These are phyloP conservation scores for Siderastrea siderea DNA, from an alignment of 92 coral and sea anemone species.

Conservation along the genomic window DNA sequence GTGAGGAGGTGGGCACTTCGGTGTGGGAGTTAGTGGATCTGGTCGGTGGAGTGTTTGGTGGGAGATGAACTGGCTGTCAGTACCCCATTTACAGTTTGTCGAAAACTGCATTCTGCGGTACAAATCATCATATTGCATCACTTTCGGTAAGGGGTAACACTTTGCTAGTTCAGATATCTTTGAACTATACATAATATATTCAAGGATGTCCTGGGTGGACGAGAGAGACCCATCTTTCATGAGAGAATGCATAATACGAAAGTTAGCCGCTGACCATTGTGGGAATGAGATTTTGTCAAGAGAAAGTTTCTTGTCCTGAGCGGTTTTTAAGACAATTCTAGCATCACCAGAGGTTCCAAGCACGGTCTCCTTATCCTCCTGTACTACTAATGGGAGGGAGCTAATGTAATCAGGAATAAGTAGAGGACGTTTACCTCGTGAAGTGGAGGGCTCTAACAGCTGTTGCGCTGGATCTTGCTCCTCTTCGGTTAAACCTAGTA, in stretches of 20 bases:
- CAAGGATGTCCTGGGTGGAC: not conserved
- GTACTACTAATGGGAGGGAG: not conserved
- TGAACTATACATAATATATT: slow-evolving; percentile 1
- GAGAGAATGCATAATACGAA: slow-evolving; percentile 14
- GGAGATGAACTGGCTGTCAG: slow-evolving; percentile 27
- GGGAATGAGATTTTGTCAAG: slow-evolving; percentile 41
- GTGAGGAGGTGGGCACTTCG: no score
- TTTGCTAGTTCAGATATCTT: slow-evolving; percentile 20
- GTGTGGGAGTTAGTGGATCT: not conserved
- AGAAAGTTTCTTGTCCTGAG: slow-evolving; percentile 14
- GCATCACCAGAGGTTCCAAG: slow-evolving; percentile 26
- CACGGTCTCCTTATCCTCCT: slow-evolving; percentile 27
- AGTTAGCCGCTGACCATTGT: slow-evolving; percentile 26
- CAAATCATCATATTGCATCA: slow-evolving; percentile 5
- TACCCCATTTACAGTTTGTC: slow-evolving; percentile 12
- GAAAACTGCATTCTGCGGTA: slow-evolving; percentile 11
- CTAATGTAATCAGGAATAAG: slow-evolving; percentile 16
- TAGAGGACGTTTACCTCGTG: not conserved
- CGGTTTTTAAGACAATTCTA: slow-evolving; percentile 10
- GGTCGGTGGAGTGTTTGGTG: slow-evolving; percentile 17
- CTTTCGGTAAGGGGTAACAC: slow-evolving; percentile 12
- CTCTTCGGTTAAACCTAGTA: slow-evolving; percentile 3
- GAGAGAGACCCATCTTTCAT: not conserved
- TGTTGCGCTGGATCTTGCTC: slow-evolving; percentile 10
- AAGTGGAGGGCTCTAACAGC: not conserved